Base-by-base conservation (phyloP, 2,797 vertebrate genomes). In the Hippopotamyrus pictus region DNA sequence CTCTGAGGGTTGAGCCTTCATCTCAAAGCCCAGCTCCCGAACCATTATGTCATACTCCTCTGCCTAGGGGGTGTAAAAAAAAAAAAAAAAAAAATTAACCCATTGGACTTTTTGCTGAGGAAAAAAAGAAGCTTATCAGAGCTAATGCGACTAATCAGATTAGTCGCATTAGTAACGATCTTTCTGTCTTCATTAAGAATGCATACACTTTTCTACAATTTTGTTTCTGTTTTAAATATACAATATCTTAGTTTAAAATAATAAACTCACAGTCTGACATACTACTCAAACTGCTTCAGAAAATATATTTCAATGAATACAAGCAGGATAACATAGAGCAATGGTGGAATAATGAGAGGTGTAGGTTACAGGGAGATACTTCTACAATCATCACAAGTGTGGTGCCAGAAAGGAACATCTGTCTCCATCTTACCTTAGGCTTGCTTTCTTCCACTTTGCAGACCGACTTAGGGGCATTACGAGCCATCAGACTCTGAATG, bases 1-100 rank as follows among this genome's bases (percentile, higher is more conserved):
- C 94, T 97, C 96, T 0, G 97, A 98, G 1, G 99, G 98, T 90
- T 97, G 97, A 0, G 97, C 98, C 94, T 99, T 99, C 97, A 99
- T 98, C 94, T 99, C 99, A 1, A 99, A 99, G 90, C 96, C 98
- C 88, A 99, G 97, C 94, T 99, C 97, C 50, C 97, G 96, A 88
- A 99, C 99, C 94, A 96, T 96, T 94, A 97, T 92, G 92, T 99
- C 98, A 2, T 99, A 99, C 7, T 96, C 94, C 2, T 99, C 98
- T 65, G 96, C 94, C 99, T 99, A 90, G 44, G 54, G n/a, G 25
- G 11, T 1, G n/a, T n/a, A n/a, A n/a, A n/a, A 22, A 17, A 3
- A 11, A 1, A 91, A 41, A 1, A 44, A 25, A 79, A 29, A 8
- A 2, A 50, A 50, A 25, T 46, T 0, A 12, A 69, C 65, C 25